phyloP scores from a whole-genome alignment of 2,113 vertebrate species.

The Aptenodytes forsteri region DNA sequence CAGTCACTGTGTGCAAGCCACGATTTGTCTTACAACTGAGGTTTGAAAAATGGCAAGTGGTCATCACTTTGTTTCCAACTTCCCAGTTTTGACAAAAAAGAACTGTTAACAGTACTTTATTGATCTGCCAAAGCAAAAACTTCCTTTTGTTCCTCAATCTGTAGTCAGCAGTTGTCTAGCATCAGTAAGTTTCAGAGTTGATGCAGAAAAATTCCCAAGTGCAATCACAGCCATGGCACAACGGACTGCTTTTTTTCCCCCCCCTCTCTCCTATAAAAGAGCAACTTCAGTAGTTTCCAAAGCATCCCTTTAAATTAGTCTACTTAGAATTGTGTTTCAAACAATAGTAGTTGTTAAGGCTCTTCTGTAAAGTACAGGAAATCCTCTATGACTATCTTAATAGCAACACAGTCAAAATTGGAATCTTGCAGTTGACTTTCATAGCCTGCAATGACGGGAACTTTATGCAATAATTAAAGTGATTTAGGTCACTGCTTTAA shows the following conservation, averaged over 20 bases:
- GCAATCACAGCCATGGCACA: neutral
- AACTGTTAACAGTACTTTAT: neutral
- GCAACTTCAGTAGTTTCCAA: neutral
- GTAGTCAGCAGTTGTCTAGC: neutral
- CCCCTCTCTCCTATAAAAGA: neutral
- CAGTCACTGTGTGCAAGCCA: neutral
- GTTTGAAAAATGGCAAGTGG: neutral
- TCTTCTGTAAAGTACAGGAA: constrained; percentile 12
- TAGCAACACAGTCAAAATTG: neutral
- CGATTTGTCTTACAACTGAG: neutral
- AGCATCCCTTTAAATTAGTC: neutral
- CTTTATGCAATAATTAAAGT: neutral
- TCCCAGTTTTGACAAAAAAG: neutral
- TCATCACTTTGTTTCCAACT: neutral
- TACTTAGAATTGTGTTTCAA: neutral
- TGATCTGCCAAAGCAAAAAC: neutral
- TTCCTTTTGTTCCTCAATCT: neutral
- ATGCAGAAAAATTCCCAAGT: neutral
- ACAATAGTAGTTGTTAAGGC: neutral
- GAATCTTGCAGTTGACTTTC: neutral
- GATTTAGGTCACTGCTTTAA: neutral
- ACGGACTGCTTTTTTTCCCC: neutral
- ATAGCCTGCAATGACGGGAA: neutral
- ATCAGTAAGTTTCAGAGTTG: neutral
- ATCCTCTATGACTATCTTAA: neutral